These are phyloP conservation scores for Monochamus saltuarius DNA, from an alignment of 1,140 invertebrate species.

Conservation along the genomic window DNA sequence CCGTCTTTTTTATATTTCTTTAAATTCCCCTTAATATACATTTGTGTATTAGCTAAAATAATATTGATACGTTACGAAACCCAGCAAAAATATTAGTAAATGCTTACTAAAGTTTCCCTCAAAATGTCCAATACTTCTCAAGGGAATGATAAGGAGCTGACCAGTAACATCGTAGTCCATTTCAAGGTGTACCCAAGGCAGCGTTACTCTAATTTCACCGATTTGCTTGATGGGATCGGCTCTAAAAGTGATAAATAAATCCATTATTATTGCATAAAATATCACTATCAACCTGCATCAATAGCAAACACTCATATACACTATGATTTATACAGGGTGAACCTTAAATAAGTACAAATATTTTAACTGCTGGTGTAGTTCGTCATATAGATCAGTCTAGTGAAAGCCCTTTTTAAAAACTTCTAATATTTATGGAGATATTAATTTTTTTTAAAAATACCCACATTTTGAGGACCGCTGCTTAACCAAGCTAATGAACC, in stretches of 20 bases:
- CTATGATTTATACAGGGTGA: too few relatives aligned
- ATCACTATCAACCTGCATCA: too few relatives aligned
- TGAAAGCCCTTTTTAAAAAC: too few relatives aligned
- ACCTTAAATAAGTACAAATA: too few relatives aligned
- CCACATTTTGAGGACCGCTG: too few relatives aligned
- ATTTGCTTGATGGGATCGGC: slow-evolving; percentile 62
- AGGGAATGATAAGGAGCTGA: slow-evolving; percentile 63
- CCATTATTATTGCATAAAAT: neutral
- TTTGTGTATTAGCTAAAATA: slow-evolving; percentile 44
- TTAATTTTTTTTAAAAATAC: too few relatives aligned
- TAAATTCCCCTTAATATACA: slow-evolving; percentile 41
- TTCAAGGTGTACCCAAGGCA: slow-evolving; percentile 61
- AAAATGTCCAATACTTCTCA: slow-evolving; percentile 66
- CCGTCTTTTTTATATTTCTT: slow-evolving; percentile 62
- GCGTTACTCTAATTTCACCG: slow-evolving; percentile 57
- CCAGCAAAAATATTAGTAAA: neutral
- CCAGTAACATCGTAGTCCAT: slow-evolving; percentile 70
- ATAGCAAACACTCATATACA: too few relatives aligned
- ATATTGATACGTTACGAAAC: neutral
- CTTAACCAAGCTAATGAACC: too few relatives aligned
- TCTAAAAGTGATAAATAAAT: slow-evolving; percentile 49
- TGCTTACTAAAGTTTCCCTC: slow-evolving; percentile 72
- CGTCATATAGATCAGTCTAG: too few relatives aligned
- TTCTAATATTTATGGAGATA: too few relatives aligned
- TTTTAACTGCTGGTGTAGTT: too few relatives aligned